Percentiles rank a stretch among this genome's conserved stretches.
Conservation (phyloP, 2,888 invertebrate genomes). For the Epirrhoe tristata region DNA sequence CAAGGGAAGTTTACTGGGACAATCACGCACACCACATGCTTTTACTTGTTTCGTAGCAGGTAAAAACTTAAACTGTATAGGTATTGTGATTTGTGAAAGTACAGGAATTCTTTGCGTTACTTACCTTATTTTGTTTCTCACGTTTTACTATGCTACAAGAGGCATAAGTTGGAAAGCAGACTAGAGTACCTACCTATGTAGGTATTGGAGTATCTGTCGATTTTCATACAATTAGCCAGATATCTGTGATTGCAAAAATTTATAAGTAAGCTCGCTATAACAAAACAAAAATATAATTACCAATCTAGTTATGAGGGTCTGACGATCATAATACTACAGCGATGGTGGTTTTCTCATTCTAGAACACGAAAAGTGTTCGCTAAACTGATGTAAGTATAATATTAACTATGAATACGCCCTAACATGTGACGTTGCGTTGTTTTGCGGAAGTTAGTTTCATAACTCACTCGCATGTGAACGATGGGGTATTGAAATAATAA, state of each 20-base stretch:
- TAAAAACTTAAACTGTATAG: neutral
- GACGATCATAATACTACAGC: neutral
- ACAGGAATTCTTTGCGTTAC: neutral
- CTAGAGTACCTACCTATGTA: too few species aligned
- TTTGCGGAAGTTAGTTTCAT: conserved; percentile 45
- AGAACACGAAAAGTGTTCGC: neutral
- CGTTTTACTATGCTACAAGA: too few species aligned
- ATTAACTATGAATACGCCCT: conserved; percentile 11
- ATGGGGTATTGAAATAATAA: conserved; percentile 43
- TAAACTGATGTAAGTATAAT: conserved; percentile 1
- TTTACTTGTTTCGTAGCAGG: neutral
- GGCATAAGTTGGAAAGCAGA: too few species aligned
- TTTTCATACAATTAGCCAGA: too few species aligned
- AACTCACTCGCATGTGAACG: conserved; percentile 44
- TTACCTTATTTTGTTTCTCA: too few species aligned
- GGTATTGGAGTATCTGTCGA: too few species aligned
- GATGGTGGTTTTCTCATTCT: neutral
- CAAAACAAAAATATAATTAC: neutral
- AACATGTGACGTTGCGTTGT: conserved; percentile 27
- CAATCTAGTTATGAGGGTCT: neutral
- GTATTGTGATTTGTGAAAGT: neutral
- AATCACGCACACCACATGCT: neutral
- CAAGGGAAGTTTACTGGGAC: neutral
- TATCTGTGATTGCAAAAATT: too few species aligned
- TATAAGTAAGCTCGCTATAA: neutral